These are phyloP conservation scores for Mimachlamys varia DNA, from an alignment of 2,888 invertebrate genomes.

Conservation along the genomic window DNA sequence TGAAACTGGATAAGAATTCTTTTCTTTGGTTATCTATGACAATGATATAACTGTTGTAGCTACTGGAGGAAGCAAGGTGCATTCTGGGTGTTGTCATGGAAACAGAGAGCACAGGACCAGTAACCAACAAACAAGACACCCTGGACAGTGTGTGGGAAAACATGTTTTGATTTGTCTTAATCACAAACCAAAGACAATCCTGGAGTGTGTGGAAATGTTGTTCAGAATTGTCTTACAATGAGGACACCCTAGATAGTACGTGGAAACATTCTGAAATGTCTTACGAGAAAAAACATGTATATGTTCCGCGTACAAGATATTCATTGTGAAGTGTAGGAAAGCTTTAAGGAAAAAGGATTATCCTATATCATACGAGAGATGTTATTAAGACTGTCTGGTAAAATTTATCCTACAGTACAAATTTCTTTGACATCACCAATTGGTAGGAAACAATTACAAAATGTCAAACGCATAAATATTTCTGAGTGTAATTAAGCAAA, in stretches of 20 bases:
- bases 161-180: slow-evolving; percentile 43
- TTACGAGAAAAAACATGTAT: too few relatives aligned
- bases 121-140: slow-evolving; percentile 43
- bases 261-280: not conserved
- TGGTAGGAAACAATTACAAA: not conserved
- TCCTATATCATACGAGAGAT: too few relatives aligned
- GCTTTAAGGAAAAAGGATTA: not conserved
- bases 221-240: too few relatives aligned
- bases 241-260: too few relatives aligned
- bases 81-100: slow-evolving; percentile 54
- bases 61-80: slow-evolving; percentile 58
- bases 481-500: not conserved
- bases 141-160: slow-evolving; percentile 53
- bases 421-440: not conserved
- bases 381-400: too few relatives aligned
- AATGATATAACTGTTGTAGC: slow-evolving; percentile 44
- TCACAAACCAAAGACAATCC: not conserved
- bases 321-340: not conserved
- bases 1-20: not conserved
- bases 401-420: not conserved
- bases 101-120: slow-evolving; percentile 23
- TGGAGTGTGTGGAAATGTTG: too few relatives aligned
- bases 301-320: too few relatives aligned
- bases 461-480: not conserved
- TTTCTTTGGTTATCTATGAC: not conserved